Evolutionary conservation across 1,140 invertebrate genomes (phyloP).

Genomic region (Chionoecetes opilio): DNA sequence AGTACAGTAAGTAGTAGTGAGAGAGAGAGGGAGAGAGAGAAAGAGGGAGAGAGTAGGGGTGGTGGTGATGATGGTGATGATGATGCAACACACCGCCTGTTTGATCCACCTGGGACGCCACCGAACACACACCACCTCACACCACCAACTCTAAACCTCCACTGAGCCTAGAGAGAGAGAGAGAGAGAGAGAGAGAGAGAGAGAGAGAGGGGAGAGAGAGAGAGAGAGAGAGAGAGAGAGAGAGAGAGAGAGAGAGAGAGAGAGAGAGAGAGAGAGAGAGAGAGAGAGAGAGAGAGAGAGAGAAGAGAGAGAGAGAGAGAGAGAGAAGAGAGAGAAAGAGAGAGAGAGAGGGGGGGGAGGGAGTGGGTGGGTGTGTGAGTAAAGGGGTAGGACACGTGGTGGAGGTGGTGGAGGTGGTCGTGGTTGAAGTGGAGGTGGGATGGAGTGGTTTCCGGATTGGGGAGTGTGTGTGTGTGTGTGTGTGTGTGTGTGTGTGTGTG

Average conservation of each 20-base stretch:
- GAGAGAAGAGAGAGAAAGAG: too few species aligned
- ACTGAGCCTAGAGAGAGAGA: not conserved
- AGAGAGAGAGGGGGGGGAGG: not conserved
- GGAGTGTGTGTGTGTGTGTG: conserved; percentile 7
- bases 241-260: too few species aligned
- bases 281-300: too few species aligned
- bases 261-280: too few species aligned
- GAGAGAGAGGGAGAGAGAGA: not conserved
- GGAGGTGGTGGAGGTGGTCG: too few species aligned
- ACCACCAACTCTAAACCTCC: not conserved
- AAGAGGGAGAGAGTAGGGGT: not conserved
- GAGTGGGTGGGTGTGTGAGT: not conserved
- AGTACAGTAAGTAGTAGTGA: too few species aligned
- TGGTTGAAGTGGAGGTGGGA: too few species aligned
- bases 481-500: conserved; percentile 10
- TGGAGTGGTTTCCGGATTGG: not conserved
- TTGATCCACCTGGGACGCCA: not conserved
- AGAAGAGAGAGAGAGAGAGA: too few species aligned
- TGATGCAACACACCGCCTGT: not conserved
- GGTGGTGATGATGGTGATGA: not conserved
- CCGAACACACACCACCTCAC: not conserved
- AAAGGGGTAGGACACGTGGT: not conserved
- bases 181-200: not conserved
- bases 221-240: not conserved
- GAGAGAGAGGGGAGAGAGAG: not conserved